Evolutionary conservation across 2,797 vertebrate genomes (phyloP).

Genomic region (Xiphorhynchus erythropygius): DNA sequence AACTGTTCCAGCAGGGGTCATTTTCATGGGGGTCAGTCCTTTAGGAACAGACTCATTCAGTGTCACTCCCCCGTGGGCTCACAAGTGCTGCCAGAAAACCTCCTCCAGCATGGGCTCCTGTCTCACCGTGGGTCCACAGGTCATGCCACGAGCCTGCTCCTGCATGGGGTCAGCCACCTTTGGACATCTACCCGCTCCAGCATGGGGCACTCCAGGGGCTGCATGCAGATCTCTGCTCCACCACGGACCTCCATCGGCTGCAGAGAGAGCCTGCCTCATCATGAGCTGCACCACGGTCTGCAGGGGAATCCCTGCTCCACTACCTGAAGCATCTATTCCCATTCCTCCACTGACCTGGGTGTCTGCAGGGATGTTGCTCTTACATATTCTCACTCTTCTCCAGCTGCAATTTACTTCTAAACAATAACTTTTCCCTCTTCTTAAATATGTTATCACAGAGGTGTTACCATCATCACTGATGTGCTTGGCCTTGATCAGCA

Average conservation of each 20-base stretch:
- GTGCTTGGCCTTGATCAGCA: background rate
- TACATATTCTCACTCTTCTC: background rate
- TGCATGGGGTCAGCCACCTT: background rate
- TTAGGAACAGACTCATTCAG: background rate
- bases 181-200: background rate
- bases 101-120: background rate
- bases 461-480: background rate
- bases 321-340: background rate
- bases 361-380: background rate
- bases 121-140: background rate
- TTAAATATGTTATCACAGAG: background rate
- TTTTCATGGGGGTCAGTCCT: background rate
- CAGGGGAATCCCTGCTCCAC: background rate
- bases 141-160: background rate
- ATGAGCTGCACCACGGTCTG: rapidly evolving
- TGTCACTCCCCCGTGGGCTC: too few relatives aligned
- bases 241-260: background rate
- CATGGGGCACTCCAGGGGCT: background rate
- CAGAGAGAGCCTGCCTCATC: background rate
- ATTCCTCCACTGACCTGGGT: background rate
- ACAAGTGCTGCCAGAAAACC: background rate
- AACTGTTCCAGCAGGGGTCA: background rate
- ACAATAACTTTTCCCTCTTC: background rate
- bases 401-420: background rate
- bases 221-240: background rate